Percentiles rank a stretch among this genome's conserved stretches.
phyloP scores from a whole-genome alignment of 2,797 vertebrate species.

The Glyptemys insculpta region DNA sequence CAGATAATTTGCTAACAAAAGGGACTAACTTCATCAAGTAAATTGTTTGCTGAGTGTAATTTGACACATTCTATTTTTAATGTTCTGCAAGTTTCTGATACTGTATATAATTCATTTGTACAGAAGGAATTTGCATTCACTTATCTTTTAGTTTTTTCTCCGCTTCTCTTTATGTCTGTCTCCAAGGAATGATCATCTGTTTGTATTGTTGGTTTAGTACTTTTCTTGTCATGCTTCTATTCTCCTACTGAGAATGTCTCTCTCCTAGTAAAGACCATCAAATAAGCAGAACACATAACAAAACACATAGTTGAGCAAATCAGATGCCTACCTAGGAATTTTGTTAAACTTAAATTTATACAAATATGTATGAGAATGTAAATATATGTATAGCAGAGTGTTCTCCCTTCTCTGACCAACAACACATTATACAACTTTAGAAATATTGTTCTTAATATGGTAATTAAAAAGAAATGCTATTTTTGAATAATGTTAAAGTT shows the following conservation, averaged over 20 bases:
- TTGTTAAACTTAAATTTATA: slow-evolving; percentile 54
- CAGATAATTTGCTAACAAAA: background rate
- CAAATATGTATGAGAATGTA: slow-evolving; percentile 49
- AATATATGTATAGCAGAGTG: slow-evolving; percentile 51
- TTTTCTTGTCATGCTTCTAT: background rate
- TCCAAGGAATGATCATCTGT: background rate
- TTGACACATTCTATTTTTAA: background rate
- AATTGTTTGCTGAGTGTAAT: background rate
- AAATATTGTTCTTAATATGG: slow-evolving; percentile 65
- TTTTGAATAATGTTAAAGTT: slow-evolving; percentile 32
- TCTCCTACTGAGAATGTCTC: background rate
- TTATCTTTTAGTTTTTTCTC: background rate
- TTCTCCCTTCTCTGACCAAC: slow-evolving; percentile 37
- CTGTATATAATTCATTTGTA: background rate
- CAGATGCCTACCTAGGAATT: slow-evolving; percentile 27
- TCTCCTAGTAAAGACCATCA: background rate
- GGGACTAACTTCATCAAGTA: background rate
- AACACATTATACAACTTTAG: slow-evolving; percentile 24
- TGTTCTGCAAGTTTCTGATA: background rate
- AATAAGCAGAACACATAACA: background rate
- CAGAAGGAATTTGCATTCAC: background rate
- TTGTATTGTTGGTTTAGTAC: background rate
- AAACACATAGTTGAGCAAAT: slow-evolving; percentile 5
- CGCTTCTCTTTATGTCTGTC: background rate
- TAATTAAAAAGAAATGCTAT: slow-evolving; percentile 52